phyloP scores from a whole-genome alignment of 2,797 vertebrate species.

The Liasis olivaceus region DNA sequence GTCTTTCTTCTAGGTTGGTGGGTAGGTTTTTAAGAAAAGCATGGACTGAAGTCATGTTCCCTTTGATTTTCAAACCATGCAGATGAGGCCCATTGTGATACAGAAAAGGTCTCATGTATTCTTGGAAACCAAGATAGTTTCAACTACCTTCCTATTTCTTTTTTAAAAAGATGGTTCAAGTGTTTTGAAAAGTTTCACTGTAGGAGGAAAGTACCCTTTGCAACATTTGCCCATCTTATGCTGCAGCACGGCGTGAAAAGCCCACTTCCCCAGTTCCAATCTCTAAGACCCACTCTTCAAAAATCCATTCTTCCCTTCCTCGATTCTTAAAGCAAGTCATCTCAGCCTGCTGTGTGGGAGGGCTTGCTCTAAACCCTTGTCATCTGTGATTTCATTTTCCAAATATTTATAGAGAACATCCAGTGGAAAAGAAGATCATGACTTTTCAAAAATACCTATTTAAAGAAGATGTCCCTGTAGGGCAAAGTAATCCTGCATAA shows the following conservation, averaged over 20 bases:
- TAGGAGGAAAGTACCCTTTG: neutral
- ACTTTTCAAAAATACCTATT: constrained; percentile 59
- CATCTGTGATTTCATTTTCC: constrained; percentile 52
- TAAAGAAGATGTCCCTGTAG: constrained; percentile 58
- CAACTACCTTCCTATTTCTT: neutral
- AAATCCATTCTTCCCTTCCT: neutral
- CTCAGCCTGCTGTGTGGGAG: neutral
- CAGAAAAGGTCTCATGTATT: neutral
- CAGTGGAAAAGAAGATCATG: constrained; percentile 55
- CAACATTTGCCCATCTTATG: neutral
- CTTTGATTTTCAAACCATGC: neutral
- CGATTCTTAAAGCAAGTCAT: neutral
- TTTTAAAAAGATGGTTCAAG: neutral
- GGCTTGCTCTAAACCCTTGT: neutral
- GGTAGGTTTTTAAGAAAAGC: neutral
- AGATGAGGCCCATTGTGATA: neutral
- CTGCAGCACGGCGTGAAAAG: neutral
- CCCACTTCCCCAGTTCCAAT: neutral
- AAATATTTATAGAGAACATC: constrained; percentile 61
- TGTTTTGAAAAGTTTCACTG: neutral
- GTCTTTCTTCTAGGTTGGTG: neutral
- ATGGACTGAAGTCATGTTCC: neutral
- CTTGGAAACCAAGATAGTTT: neutral
- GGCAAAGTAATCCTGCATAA: constrained; percentile 50
- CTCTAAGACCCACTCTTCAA: neutral